phyloP scores from a whole-genome alignment of 1,140 invertebrate genomes.

The Drosophila tristis region DNA sequence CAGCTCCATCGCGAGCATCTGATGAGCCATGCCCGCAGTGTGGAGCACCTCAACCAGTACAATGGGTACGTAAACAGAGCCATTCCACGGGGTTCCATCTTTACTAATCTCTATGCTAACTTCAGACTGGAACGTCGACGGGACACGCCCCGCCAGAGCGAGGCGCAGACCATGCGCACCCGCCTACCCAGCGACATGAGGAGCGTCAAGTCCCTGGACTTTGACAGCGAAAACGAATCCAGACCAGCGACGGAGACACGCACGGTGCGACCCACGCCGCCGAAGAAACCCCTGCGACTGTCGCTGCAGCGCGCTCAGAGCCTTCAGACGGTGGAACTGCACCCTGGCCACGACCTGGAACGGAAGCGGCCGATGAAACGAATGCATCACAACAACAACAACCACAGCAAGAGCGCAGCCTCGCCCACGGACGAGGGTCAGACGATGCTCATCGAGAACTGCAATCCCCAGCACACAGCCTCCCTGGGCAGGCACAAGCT shows the following conservation, averaged over 20 bases:
- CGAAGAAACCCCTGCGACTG: conserved; percentile 92
- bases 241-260: conserved; percentile 85
- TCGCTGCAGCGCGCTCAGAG: conserved; percentile 92
- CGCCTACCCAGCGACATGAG: conserved; percentile 85
- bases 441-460: conserved; percentile 65
- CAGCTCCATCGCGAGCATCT: conserved; percentile 67
- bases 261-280: conserved; percentile 89
- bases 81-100: not conserved
- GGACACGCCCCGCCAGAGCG: conserved; percentile 58
- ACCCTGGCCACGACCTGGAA: conserved; percentile 53
- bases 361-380: conserved; percentile 82
- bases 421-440: conserved; percentile 50
- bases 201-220: conserved; percentile 88
- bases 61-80: conserved; percentile 58
- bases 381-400: conserved; percentile 69
- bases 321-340: conserved; percentile 89
- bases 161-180: conserved; percentile 58
- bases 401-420: conserved; percentile 29
- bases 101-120: not conserved
- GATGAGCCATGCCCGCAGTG: conserved; percentile 75
- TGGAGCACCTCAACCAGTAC: conserved; percentile 80
- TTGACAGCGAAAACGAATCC: conserved; percentile 85
- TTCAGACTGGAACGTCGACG: conserved; percentile 64
- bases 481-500: conserved; percentile 78
- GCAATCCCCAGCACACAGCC: conserved; percentile 72